Percentiles rank a stretch among this genome's conserved stretches.
phyloP scores from a whole-genome alignment of 1,140 invertebrate species.

The Cherax destructor region DNA sequence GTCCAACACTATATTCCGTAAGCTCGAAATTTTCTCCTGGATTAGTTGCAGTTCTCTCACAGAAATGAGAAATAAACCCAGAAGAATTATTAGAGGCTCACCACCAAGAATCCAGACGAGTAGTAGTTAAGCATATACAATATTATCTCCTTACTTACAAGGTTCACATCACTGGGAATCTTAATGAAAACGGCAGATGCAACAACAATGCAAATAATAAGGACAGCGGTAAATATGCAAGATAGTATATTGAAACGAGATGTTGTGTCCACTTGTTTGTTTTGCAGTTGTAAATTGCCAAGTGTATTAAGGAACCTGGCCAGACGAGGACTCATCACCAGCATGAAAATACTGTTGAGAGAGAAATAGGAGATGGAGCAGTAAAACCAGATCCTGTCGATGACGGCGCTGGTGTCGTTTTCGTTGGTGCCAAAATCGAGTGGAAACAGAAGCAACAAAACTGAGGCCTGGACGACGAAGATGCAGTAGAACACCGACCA shows the following conservation, averaged over 20 bases:
- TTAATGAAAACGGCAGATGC: background rate
- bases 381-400: background rate
- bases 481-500: background rate
- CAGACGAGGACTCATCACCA: background rate
- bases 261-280: background rate
- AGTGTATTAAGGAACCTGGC: background rate
- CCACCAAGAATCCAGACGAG: background rate
- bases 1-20: background rate
- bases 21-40: background rate
- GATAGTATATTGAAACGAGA: background rate
- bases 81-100: background rate
- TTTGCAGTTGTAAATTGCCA: background rate
- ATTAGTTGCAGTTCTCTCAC: background rate
- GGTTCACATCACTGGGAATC: background rate
- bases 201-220: background rate
- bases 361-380: background rate
- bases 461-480: background rate
- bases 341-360: background rate
- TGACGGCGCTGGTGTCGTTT: background rate
- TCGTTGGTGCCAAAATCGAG: background rate
- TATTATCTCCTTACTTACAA: background rate
- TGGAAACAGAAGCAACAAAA: background rate
- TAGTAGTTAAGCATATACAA: background rate
- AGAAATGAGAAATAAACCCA: background rate
- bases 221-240: background rate